Percentiles rank a stretch among this genome's conserved stretches.
Evolutionary conservation across 2,888 invertebrate species (phyloP).

Genomic region (Craniophora ligustri): DNA sequence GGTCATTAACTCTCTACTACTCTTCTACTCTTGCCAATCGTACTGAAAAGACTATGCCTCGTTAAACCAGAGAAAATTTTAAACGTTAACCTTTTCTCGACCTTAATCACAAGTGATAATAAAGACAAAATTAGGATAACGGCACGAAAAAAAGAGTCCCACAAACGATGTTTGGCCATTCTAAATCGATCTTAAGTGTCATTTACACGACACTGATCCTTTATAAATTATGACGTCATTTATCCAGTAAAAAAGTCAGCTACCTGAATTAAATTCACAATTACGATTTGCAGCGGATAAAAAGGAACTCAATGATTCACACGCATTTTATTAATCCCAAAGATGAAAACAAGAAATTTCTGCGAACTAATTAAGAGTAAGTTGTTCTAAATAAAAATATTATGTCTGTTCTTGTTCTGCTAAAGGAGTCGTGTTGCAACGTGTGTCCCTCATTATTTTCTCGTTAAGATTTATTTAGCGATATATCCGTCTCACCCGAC

Average conservation of each 20-base stretch:
- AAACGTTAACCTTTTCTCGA: conserved; percentile 27
- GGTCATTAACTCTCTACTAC: too few relatives aligned
- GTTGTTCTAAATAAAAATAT: conserved; percentile 55
- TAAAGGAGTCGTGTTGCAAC: conserved; percentile 61
- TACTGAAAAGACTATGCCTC: too few relatives aligned
- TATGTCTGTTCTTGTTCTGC: conserved; percentile 54
- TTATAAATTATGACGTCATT: conserved; percentile 30
- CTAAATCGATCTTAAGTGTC: conserved; percentile 32
- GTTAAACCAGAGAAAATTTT: conserved; percentile 22
- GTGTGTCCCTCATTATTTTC: conserved; percentile 71
- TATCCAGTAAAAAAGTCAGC: conserved; percentile 19
- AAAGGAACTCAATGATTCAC: conserved; percentile 51
- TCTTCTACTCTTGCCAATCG: too few relatives aligned
- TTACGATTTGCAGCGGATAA: conserved; percentile 34
- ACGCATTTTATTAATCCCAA: conserved; percentile 43
- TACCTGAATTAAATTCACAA: conserved; percentile 44
- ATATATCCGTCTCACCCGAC: conserved; percentile 30
- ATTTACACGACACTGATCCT: conserved; percentile 28
- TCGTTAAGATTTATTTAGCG: conserved; percentile 72
- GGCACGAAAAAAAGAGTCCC: too few relatives aligned
- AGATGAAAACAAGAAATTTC: conserved; percentile 48
- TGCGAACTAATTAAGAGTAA: conserved; percentile 71
- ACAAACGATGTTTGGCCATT: too few relatives aligned
- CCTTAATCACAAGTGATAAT: conserved; percentile 8
- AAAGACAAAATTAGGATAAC: conserved; percentile 30